Evolutionary conservation across 2,888 invertebrate genomes (phyloP), one percentile per base, ranked within the genome.

Genomic region (Eudasyphora cyanicolor): DNA sequence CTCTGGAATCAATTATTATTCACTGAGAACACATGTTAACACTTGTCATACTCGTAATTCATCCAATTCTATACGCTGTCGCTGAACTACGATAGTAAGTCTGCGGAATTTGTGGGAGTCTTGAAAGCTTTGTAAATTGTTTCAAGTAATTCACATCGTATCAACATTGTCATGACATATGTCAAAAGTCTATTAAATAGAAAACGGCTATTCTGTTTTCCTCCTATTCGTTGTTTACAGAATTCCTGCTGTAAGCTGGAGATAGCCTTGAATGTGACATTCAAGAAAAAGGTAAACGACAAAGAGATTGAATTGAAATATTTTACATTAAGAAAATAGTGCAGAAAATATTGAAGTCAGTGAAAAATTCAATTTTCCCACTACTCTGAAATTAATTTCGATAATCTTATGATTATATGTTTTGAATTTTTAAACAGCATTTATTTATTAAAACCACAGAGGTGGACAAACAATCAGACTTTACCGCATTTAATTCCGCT

Each of bases 181-280:
- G 81, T 81, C 84, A 79, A 70, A 81, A 81, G 60, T 54, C 76
- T 79, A 73, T 82, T 71, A 73, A 54, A 51, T 64, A 71, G 45
- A 78, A 64, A 42, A 78, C 70, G 35, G 74, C 62, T 60, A 12
- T 12, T 64, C 27, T 81, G 69, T 45, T 45, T 49, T 35, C 3
- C 14, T 7, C 27, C 3, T 14, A 2, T 57, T 14, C 27, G 4
- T 8, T 2, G 7, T 24, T 57, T 4, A 14, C 57, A 24, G 24
- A 10, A 57, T 57, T 27, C 27, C 57, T 12, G 57, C 14, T 57
- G 57, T 27, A 14, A 24, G 8, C 24, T 21, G 21, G 24, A 54
- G 21, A 8, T 54, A 19, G 21, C 19, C 54, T 10, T 54, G 54
- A 10, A 57, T 27, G 12, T 57, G 57, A 27, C 57, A 27, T n/a